A percentile compares a stretch with the other conserved stretches of the same genome.
phyloP scores from a whole-genome alignment of 2,888 invertebrate species.

The Kryphioiulus occultus region DNA sequence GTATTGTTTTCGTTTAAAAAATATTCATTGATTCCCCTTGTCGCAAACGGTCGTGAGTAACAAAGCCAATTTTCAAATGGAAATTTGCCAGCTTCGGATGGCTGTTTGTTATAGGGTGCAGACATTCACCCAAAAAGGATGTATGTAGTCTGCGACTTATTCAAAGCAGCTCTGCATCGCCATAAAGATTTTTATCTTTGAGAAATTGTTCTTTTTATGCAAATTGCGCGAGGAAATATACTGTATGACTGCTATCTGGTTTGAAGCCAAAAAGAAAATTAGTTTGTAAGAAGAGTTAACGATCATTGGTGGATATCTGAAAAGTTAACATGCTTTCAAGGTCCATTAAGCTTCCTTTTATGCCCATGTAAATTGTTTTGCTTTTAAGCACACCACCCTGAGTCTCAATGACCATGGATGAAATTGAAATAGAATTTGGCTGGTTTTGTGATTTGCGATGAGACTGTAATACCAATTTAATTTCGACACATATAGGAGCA shows the following conservation, averaged over 20 bases:
- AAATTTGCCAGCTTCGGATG: neutral
- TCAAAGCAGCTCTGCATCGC: neutral
- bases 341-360: neutral
- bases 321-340: neutral
- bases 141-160: neutral
- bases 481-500: too few relatives aligned
- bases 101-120: neutral
- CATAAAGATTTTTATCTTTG: neutral
- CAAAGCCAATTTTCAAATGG: neutral
- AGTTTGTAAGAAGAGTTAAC: neutral
- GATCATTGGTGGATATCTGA: neutral
- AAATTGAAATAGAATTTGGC: neutral
- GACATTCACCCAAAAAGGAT: neutral
- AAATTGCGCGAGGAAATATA: neutral
- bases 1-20: neutral
- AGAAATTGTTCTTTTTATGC: constrained; percentile 3
- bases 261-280: neutral
- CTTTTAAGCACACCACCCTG: neutral
- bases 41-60: neutral
- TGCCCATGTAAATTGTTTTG: neutral
- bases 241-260: neutral
- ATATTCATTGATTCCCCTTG: neutral
- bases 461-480: too few relatives aligned
- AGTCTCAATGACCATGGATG: neutral
- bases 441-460: neutral